Conservation (phyloP, 2,797 vertebrate species). For the Acestrorhynchus altus region DNA sequence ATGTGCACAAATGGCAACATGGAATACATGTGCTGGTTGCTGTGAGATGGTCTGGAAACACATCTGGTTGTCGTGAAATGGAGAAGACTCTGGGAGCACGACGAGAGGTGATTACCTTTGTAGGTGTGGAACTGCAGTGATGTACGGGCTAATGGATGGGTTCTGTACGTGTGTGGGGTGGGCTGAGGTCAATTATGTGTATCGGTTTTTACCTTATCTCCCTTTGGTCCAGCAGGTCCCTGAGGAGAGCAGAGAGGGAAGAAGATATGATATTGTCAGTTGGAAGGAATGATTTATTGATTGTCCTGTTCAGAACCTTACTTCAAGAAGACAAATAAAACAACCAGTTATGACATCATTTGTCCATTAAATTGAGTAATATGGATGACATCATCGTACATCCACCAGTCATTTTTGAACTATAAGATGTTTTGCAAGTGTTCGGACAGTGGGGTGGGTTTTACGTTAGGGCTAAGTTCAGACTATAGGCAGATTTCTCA, state of each 20-base stretch:
- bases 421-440: too few relatives aligned
- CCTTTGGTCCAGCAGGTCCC: constrained; percentile 54
- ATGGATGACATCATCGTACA: too few relatives aligned
- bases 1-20: constrained; percentile 20
- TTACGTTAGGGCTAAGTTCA: too few relatives aligned
- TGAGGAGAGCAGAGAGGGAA: constrained; percentile 22
- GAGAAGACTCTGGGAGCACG: constrained; percentile 8
- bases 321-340: not conserved
- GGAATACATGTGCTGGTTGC: constrained; percentile 39
- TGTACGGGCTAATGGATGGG: not conserved
- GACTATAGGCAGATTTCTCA: too few relatives aligned
- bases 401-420: too few relatives aligned
- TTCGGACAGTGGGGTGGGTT: too few relatives aligned
- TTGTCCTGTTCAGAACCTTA: not conserved
- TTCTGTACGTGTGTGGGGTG: constrained; percentile 15
- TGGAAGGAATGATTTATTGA: not conserved
- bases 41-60: constrained; percentile 42
- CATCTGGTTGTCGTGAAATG: constrained; percentile 48
- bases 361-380: too few relatives aligned
- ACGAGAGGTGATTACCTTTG: constrained; percentile 8
- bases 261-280: not conserved
- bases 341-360: not conserved
- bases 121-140: not conserved
- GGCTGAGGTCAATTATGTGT: not conserved
- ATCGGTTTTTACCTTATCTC: constrained; percentile 55